Evolutionary conservation across 2,888 invertebrate species (phyloP).

Genomic region (Lymantria dispar): DNA sequence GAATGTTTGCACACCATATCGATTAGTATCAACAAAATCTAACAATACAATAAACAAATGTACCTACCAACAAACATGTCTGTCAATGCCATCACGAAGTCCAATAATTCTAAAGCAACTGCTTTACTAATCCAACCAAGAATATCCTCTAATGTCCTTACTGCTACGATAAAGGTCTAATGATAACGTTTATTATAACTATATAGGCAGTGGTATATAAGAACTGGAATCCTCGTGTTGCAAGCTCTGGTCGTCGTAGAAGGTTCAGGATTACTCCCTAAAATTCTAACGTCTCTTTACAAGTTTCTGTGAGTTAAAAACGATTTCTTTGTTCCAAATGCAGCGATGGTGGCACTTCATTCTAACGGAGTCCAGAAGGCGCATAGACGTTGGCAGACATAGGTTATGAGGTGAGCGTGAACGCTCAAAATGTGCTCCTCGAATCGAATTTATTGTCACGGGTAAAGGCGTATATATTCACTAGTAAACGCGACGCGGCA

Average conservation of each 20-base stretch:
- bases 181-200: slow-evolving; percentile 58
- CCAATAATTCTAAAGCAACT: slow-evolving; percentile 43
- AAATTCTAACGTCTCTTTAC: slow-evolving; percentile 93
- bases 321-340: slow-evolving; percentile 96
- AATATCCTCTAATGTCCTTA: slow-evolving; percentile 59
- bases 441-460: slow-evolving; percentile 79
- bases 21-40: slow-evolving; percentile 45
- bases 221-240: slow-evolving; percentile 63
- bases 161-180: slow-evolving; percentile 64
- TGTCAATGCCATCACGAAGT: slow-evolving; percentile 71
- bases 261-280: slow-evolving; percentile 44
- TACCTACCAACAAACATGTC: slow-evolving; percentile 76
- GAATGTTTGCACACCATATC: slow-evolving; percentile 44
- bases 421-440: slow-evolving; percentile 65
- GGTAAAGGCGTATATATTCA: slow-evolving; percentile 45
- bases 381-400: slow-evolving; percentile 76
- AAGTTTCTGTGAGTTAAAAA: slow-evolving; percentile 95
- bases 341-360: slow-evolving; percentile 91
- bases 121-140: slow-evolving; percentile 43
- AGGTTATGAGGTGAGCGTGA: slow-evolving; percentile 72
- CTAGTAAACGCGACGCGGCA: slow-evolving; percentile 65
- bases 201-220: slow-evolving; percentile 71
- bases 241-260: slow-evolving; percentile 70
- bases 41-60: slow-evolving; percentile 37
- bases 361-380: slow-evolving; percentile 76